Percentiles rank a stretch among this genome's conserved stretches.
Evolutionary conservation across 2,888 invertebrate genomes (phyloP).

Genomic region (Tolmerus cingulatus): DNA sequence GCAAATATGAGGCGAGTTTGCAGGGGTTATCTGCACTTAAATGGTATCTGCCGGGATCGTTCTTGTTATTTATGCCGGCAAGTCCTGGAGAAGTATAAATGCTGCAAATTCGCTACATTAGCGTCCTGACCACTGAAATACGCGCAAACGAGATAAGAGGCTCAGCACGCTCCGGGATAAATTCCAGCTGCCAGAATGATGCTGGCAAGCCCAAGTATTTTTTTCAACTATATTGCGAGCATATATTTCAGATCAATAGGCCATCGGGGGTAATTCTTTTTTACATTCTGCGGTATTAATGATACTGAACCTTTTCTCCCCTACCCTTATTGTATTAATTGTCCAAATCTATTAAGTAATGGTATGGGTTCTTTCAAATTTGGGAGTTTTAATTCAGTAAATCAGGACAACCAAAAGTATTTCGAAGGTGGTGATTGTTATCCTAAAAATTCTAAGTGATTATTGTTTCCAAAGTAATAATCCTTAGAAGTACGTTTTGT

Average conservation of each 20-base stretch:
- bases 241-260: background rate
- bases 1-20: slow-evolving; percentile 33
- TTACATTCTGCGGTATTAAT: background rate
- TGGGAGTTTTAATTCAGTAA: background rate
- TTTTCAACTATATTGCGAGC: background rate
- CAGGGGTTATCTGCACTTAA: slow-evolving; percentile 14
- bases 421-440: background rate
- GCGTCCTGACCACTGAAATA: background rate
- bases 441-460: background rate
- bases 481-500: background rate
- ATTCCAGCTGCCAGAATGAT: background rate
- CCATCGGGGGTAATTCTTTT: background rate
- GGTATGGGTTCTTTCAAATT: background rate
- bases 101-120: background rate
- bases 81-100: background rate
- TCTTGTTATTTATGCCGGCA: background rate
- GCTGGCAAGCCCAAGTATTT: background rate
- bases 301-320: background rate
- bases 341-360: background rate
- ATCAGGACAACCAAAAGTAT: background rate
- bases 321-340: background rate
- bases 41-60: slow-evolving; percentile 2
- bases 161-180: background rate
- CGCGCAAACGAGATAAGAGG: background rate
- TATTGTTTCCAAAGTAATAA: background rate